These are phyloP conservation scores for Lindbergichthys nudifrons DNA, from an alignment of 2,797 vertebrate species.

Conservation along the genomic window DNA sequence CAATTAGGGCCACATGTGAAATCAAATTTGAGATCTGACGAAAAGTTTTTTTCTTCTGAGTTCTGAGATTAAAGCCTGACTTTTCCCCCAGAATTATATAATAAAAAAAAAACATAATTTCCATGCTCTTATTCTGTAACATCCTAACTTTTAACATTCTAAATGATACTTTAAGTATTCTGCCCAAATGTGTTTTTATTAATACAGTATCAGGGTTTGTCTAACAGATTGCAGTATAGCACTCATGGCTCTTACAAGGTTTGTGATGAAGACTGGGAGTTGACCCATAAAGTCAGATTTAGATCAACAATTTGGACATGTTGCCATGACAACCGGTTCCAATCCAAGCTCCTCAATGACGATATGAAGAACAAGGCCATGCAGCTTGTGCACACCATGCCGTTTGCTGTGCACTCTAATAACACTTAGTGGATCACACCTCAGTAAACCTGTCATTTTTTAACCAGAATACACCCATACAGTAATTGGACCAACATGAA, in stretches of 20 bases:
- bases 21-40: no score
- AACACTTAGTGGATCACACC: not conserved
- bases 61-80: no score
- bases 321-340: not conserved
- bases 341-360: not conserved
- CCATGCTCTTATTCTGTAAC: no score
- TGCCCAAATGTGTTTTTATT: no score
- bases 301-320: not conserved
- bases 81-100: no score
- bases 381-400: not conserved
- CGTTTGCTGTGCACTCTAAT: not conserved
- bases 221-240: no score
- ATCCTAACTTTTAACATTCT: no score
- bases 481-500: slow-evolving; percentile 1
- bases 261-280: not conserved
- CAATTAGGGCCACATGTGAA: no score
- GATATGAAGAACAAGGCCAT: slow-evolving; percentile 4
- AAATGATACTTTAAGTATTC: no score
- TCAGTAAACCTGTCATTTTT: not conserved
- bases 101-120: no score
- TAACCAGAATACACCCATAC: not conserved
- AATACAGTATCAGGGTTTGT: no score
- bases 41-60: no score
- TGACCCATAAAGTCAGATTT: not conserved
- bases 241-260: not conserved